These are phyloP conservation scores for Gila robusta DNA, from an alignment of 2,797 vertebrate genomes.

Conservation along the genomic window DNA sequence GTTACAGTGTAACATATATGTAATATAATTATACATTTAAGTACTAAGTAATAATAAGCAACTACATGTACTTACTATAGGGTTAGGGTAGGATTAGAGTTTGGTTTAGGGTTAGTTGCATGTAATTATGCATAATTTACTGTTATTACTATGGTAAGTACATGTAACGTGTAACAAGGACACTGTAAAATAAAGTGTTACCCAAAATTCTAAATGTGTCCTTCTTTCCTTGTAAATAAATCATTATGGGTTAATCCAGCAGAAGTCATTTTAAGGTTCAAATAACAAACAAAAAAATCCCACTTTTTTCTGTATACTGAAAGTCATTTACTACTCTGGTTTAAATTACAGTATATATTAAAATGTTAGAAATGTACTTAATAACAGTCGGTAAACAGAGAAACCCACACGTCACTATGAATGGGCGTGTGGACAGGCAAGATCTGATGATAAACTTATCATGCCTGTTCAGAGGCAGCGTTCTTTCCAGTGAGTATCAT, in stretches of 20 bases:
- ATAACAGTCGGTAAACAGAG: neutral
- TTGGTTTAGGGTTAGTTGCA: no score
- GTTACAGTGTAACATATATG: no score
- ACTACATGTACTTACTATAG: no score
- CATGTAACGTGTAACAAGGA: no score
- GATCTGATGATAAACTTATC: constrained; percentile 48
- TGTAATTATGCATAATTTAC: no score
- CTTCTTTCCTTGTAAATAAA: no score
- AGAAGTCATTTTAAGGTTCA: neutral
- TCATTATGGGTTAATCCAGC: neutral
- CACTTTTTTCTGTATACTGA: neutral
- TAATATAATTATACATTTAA: no score
- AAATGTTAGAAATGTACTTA: neutral
- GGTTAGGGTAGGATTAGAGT: no score
- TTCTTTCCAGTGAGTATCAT: constrained; percentile 23
- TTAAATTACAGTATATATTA: neutral
- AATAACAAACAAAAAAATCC: neutral
- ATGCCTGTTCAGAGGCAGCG: constrained; percentile 17
- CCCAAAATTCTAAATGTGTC: no score
- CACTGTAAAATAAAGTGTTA: no score
- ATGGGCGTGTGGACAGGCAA: constrained; percentile 12
- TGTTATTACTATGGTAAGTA: no score
- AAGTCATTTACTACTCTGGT: neutral
- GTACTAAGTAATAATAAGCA: no score
- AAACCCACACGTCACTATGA: neutral